phyloP scores from a whole-genome alignment of 2,888 invertebrate species.

The Cinara cedri region DNA sequence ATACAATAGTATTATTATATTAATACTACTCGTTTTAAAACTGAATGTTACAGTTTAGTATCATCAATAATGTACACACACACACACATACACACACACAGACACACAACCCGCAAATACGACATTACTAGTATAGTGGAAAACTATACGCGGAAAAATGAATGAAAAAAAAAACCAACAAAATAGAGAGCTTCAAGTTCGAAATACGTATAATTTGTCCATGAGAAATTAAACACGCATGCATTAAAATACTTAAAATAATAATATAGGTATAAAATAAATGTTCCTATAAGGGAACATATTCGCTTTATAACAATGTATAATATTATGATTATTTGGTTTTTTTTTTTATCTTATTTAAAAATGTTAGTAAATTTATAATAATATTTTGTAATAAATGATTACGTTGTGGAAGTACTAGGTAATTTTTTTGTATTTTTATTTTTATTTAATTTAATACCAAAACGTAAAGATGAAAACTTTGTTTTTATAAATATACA shows the following conservation, averaged over 20 bases:
- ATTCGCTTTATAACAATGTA: constrained; percentile 45
- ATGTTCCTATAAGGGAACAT: constrained; percentile 47
- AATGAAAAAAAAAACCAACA: constrained; percentile 20
- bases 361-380: constrained; percentile 55
- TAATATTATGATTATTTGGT: constrained; percentile 38
- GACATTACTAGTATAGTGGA: neutral
- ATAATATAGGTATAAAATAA: constrained; percentile 56
- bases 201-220: constrained; percentile 54
- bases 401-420: constrained; percentile 54
- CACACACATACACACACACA: no score
- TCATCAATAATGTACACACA: no score
- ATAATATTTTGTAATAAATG: constrained; percentile 38
- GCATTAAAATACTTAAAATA: constrained; percentile 56
- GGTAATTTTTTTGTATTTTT: constrained; percentile 18
- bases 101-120: no score
- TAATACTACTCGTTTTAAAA: no score
- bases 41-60: no score
- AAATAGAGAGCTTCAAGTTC: constrained; percentile 48
- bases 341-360: constrained; percentile 26
- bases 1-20: neutral
- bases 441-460: constrained; percentile 41
- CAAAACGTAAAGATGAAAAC: constrained; percentile 56
- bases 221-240: constrained; percentile 55
- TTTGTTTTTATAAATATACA: constrained; percentile 52
- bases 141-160: neutral